These are phyloP conservation scores for Botrylloides violaceus DNA, from an alignment of 23 tunicate genomes.

Conservation along the genomic window DNA sequence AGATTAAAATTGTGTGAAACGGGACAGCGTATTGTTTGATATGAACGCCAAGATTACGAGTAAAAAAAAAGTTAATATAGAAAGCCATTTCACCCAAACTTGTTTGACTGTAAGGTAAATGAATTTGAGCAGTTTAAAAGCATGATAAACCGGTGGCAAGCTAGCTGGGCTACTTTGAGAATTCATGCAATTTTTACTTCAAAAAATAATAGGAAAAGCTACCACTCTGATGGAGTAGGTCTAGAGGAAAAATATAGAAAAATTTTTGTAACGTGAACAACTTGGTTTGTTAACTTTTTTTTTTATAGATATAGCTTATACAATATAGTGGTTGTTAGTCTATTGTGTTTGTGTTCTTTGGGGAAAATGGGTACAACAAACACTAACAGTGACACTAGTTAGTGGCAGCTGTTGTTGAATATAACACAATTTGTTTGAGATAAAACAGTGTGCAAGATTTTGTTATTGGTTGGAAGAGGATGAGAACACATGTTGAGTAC, in stretches of 20 bases:
- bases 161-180: neutral
- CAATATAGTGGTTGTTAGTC: neutral
- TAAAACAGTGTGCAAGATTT: no score
- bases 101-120: neutral
- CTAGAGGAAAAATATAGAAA: neutral
- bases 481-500: neutral
- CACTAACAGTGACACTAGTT: slow-evolving; percentile 14
- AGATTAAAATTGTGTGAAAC: no score
- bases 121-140: neutral
- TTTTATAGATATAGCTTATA: neutral
- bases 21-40: no score
- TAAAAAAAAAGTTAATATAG: neutral
- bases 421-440: no score
- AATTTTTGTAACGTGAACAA: neutral
- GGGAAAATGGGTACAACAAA: neutral
- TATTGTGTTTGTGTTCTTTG: neutral
- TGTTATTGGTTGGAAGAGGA: neutral
- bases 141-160: neutral
- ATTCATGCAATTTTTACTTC: neutral
- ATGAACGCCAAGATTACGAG: neutral
- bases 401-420: slow-evolving; percentile 21
- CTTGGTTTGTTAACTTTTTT: neutral
- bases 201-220: neutral
- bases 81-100: neutral
- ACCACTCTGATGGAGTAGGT: neutral